Conservation (phyloP, 2,113 vertebrate genomes). For the Chaetops frenatus region DNA sequence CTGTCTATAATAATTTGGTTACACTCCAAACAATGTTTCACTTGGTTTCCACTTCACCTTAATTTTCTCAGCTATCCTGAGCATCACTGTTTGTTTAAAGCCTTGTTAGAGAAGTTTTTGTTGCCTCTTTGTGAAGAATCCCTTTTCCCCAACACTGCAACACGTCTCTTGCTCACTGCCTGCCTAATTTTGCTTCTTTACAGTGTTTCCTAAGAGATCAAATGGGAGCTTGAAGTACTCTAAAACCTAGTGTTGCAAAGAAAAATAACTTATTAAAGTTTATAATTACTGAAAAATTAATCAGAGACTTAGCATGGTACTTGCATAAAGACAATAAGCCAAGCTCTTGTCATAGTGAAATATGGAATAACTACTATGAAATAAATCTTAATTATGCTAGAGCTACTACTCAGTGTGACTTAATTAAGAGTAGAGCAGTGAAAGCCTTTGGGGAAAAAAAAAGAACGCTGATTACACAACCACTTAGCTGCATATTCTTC, state of each 20-base stretch:
- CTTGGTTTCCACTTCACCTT: not conserved
- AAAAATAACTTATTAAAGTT: conserved; percentile 46
- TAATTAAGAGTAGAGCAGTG: conserved; percentile 31
- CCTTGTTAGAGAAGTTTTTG: fast-evolving
- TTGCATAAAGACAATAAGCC: conserved; percentile 39
- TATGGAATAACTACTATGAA: conserved; percentile 35
- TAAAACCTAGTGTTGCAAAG: not conserved
- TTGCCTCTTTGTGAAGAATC: not conserved
- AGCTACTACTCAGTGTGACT: conserved; percentile 40
- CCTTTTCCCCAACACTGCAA: not conserved
- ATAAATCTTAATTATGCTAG: conserved; percentile 58
- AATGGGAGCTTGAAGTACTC: not conserved
- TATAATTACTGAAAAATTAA: conserved; percentile 49
- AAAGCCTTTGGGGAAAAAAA: conserved; percentile 20
- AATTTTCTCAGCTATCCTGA: not conserved
- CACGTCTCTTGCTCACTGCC: not conserved
- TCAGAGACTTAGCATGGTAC: conserved; percentile 16
- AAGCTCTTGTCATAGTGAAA: conserved; percentile 48
- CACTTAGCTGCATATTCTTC: not conserved
- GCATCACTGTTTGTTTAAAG: not conserved
- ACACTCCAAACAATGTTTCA: not conserved
- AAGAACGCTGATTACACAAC: not conserved
- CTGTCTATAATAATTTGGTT: not conserved
- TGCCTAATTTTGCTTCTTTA: not conserved
- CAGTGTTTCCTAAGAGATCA: not conserved